phyloP scores from a whole-genome alignment of 2,797 vertebrate species.

The Labeo calbasu region DNA sequence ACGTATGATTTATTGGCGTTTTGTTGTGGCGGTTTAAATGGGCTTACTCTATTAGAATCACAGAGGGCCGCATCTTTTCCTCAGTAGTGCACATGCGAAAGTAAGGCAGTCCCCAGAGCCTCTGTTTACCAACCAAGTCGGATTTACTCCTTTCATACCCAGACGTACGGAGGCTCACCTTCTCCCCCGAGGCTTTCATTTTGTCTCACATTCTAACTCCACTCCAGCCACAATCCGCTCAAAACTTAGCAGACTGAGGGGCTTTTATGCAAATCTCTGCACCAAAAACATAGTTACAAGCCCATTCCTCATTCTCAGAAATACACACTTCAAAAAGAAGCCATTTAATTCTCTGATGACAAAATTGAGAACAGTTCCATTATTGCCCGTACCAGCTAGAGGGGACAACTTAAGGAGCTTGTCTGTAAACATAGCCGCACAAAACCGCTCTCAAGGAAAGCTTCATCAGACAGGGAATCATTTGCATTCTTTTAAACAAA shows the following conservation, averaged over 20 bases:
- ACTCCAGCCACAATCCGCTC: constrained; percentile 79
- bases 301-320: constrained; percentile 72
- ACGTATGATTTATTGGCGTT: constrained; percentile 75
- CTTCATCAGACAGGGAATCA: constrained; percentile 48
- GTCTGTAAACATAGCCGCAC: constrained; percentile 69
- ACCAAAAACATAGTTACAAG: constrained; percentile 76
- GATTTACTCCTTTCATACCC: constrained; percentile 79
- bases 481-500: constrained; percentile 59
- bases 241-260: constrained; percentile 77
- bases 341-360: constrained; percentile 76
- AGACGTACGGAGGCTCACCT: constrained; percentile 80
- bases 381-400: constrained; percentile 70
- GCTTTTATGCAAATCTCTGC: constrained; percentile 82
- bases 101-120: constrained; percentile 77
- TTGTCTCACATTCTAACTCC: constrained; percentile 78
- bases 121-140: constrained; percentile 84
- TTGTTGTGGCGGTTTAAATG: constrained; percentile 76
- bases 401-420: constrained; percentile 70
- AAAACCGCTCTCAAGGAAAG: constrained; percentile 57
- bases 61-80: constrained; percentile 74
- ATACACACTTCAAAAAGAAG: constrained; percentile 79
- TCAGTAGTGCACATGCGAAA: constrained; percentile 74
- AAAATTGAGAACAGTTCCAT: constrained; percentile 69
- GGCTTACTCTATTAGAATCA: constrained; percentile 78
- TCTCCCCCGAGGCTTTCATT: constrained; percentile 76